A percentile compares a stretch with the other conserved stretches of the same genome.
phyloP scores from a whole-genome alignment of 2,113 vertebrate species.

The Gobiocypris rarus region DNA sequence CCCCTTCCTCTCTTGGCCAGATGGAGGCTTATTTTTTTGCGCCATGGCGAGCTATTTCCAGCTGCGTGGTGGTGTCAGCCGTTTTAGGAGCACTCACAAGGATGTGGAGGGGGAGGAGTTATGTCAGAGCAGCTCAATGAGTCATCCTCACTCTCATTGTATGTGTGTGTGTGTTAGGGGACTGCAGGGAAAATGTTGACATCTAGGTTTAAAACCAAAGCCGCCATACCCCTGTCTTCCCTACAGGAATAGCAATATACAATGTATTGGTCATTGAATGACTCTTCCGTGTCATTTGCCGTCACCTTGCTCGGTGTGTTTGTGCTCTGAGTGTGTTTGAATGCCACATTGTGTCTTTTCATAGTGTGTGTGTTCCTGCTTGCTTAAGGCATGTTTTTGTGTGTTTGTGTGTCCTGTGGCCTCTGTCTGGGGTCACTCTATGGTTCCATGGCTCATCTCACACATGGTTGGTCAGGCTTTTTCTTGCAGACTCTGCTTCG shows the following conservation, averaged over 20 bases:
- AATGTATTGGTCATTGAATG: neutral
- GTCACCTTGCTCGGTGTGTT: slow-evolving; percentile 22
- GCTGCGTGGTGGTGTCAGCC: slow-evolving; percentile 43
- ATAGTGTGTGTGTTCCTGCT: neutral
- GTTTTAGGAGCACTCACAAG: slow-evolving; percentile 43
- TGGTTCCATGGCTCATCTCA: slow-evolving; percentile 56
- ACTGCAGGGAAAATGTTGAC: slow-evolving; percentile 42
- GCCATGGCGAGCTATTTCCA: slow-evolving; percentile 48
- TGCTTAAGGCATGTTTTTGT: slow-evolving; percentile 40
- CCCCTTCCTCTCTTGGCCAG: slow-evolving; percentile 20
- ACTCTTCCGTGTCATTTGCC: slow-evolving; percentile 32
- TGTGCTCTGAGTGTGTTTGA: neutral
- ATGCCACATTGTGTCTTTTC: slow-evolving; percentile 23
- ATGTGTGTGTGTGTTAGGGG: slow-evolving; percentile 23
- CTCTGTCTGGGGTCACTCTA: slow-evolving; percentile 52
- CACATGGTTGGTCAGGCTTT: slow-evolving; percentile 48
- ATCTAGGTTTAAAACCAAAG: slow-evolving; percentile 28
- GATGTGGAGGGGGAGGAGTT: slow-evolving; percentile 44
- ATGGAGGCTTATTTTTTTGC: slow-evolving; percentile 35
- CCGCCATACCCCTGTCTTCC: slow-evolving; percentile 1
- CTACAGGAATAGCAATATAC: slow-evolving; percentile 1
- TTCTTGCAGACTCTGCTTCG: slow-evolving; percentile 45
- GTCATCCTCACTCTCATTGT: slow-evolving; percentile 43
- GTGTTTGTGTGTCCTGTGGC: slow-evolving; percentile 51
- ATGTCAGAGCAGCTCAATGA: slow-evolving; percentile 52